Base-by-base conservation (phyloP, 1,140 invertebrate species). In the Meloidogyne chitwoodi region DNA sequence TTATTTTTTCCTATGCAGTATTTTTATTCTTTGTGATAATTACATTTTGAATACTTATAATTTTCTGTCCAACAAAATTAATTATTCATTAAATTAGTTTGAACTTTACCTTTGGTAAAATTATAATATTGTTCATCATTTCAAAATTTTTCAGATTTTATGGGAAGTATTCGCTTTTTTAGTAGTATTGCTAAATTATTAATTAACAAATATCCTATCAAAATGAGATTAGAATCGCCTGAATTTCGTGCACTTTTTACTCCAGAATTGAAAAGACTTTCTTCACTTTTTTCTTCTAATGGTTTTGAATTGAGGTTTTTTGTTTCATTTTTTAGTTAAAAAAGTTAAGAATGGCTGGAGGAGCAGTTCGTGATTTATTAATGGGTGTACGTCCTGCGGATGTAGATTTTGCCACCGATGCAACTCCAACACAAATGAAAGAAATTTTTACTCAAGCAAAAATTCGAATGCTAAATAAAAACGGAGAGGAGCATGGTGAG, bases 321-420 rank as follows among this genome's bases (percentile, higher is more conserved):
- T 65, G n/a, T 19, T 75, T 72, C 74, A 11, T 44, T 74, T 75
- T 44, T 16, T 10, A 14, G 12, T 63, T 27, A 41, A 77, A 27
- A 74, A 22, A 48, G 24, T 71, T 98, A 70, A 89, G 95, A 79
- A 92, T 99, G 75, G 95, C 94, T 64, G 96, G 96, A 69, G 96
- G 96, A 22, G 94, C 95, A 34, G 96, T 91, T 29, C 81, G 96
- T 74, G 97, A 99, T 90, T 89, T 99, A n/a, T 85, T 99, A n/a
- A 91, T 93, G 90, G 91, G 91, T 5, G 91, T 91, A 68, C 87
- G 89, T 62, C 96, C 96, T 2, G 92, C 92, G 84, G 97, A 99
- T 89, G 88, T 99, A 41, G 97, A 99, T 88, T 98, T 99, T 90
- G 97, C 97, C 2, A 97, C 96, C 11, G 93, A 92, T 48, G 97